These are phyloP conservation scores for Toxotes jaculatrix DNA, from an alignment of 2,113 vertebrate genomes.

Conservation along the genomic window DNA sequence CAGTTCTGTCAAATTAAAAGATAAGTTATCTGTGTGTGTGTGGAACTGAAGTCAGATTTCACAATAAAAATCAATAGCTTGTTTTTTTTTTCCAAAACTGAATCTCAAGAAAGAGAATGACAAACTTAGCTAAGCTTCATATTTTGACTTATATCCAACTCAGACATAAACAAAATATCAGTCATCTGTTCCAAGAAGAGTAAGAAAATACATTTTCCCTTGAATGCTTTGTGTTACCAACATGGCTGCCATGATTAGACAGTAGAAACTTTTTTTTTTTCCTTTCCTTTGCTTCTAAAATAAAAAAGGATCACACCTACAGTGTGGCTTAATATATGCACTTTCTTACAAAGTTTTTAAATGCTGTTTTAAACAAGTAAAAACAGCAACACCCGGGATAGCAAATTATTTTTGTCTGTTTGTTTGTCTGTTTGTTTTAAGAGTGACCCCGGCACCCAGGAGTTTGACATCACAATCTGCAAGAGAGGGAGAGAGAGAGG, in stretches of 20 bases:
- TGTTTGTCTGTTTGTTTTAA: constrained; percentile 78
- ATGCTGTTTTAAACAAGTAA: constrained; percentile 77
- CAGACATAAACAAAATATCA: constrained; percentile 61
- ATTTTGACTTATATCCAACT: constrained; percentile 47
- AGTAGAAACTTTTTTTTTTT: constrained; percentile 64
- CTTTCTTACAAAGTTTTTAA: constrained; percentile 82
- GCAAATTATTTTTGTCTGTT: constrained; percentile 61
- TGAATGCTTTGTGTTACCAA: constrained; percentile 75
- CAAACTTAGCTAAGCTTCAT: constrained; percentile 31
- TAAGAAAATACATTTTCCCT: constrained; percentile 75
- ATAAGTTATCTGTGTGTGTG: constrained; percentile 48
- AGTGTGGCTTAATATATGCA: constrained; percentile 68
- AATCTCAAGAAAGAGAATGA: constrained; percentile 38
- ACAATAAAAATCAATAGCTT: constrained; percentile 50
- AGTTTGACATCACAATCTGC: constrained; percentile 96
- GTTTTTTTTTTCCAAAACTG: constrained; percentile 19
- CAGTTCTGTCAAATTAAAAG: constrained; percentile 51
- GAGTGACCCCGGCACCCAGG: constrained; percentile 91
- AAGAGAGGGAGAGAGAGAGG: constrained; percentile 82
- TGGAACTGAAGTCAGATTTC: constrained; percentile 35
- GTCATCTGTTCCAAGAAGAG: constrained; percentile 52
- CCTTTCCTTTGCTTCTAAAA: constrained; percentile 68
- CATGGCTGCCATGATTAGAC: constrained; percentile 81
- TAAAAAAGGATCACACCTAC: constrained; percentile 80
- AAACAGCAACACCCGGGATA: constrained; percentile 81